A percentile compares a stretch with the other conserved stretches of the same genome.
Evolutionary conservation across 2,888 invertebrate genomes (phyloP).

Genomic region (Crossocerus cetratus): DNA sequence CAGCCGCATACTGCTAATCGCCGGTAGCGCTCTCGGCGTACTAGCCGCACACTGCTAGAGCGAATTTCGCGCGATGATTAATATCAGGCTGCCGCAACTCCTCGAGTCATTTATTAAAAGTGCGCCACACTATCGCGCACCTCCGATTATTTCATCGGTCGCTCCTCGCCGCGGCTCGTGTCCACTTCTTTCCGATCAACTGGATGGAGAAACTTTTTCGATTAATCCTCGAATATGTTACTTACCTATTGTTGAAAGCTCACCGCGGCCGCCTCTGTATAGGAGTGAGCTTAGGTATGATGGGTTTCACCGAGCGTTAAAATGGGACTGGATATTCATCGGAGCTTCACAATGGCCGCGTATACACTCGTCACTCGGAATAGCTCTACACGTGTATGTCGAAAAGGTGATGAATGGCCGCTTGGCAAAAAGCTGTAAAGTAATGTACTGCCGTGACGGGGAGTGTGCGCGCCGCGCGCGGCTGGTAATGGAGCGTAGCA

Average conservation of each 20-base stretch:
- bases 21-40: slow-evolving; percentile 14
- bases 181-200: neutral
- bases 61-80: slow-evolving; percentile 35
- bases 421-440: slow-evolving; percentile 13
- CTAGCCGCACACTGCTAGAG: slow-evolving; percentile 16
- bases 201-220: neutral
- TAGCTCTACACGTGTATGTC: neutral
- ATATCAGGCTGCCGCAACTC: slow-evolving; percentile 12
- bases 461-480: slow-evolving; percentile 6
- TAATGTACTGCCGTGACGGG: slow-evolving; percentile 10
- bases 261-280: too few species aligned
- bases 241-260: too few species aligned
- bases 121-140: slow-evolving; percentile 1
- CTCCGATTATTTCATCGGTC: slow-evolving; percentile 1
- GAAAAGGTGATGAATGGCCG: slow-evolving; percentile 24
- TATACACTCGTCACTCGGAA: too few species aligned
- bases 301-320: too few species aligned
- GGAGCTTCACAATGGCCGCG: too few species aligned
- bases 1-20: neutral
- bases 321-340: too few species aligned
- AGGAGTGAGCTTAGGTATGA: too few species aligned
- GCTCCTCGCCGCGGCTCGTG: neutral
- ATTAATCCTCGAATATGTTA: neutral
- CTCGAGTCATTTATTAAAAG: slow-evolving; percentile 5
- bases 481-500: slow-evolving; percentile 14